Conservation (phyloP, 1,140 invertebrate species). For the Achatina immaculata region DNA sequence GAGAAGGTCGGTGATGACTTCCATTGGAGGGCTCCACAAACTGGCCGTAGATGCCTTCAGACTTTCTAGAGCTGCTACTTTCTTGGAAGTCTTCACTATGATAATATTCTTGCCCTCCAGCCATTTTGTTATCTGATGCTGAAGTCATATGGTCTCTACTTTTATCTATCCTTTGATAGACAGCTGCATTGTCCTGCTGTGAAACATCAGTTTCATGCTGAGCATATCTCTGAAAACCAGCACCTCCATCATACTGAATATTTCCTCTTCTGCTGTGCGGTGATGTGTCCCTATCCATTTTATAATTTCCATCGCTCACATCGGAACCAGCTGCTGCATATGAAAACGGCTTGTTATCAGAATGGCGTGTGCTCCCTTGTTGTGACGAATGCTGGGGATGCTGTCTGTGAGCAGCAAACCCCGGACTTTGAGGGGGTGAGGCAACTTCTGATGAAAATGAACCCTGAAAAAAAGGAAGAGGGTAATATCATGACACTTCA, state of each 20-base stretch:
- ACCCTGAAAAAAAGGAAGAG: background rate
- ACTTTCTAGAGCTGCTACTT: background rate
- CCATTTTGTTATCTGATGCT: background rate
- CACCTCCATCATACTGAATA: background rate
- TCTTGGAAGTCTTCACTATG: background rate
- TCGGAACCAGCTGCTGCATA: background rate
- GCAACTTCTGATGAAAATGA: background rate
- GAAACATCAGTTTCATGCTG: background rate
- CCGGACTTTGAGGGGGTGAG: slow-evolving; percentile 1
- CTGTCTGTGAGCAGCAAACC: background rate
- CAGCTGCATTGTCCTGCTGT: background rate
- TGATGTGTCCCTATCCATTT: slow-evolving; percentile 5
- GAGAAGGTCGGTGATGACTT: background rate
- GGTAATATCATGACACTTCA: no score
- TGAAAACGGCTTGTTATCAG: slow-evolving; percentile 17
- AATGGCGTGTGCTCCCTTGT: background rate
- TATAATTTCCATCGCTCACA: background rate
- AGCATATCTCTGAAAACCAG: background rate
- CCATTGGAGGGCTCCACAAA: slow-evolving; percentile 7
- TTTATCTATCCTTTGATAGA: slow-evolving; percentile 14
- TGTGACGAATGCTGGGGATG: background rate
- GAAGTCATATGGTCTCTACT: background rate
- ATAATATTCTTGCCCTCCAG: background rate
- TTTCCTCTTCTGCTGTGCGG: background rate
- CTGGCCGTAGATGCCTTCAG: slow-evolving; percentile 27